phyloP scores from a whole-genome alignment of 2,888 invertebrate genomes.

The Hyppa rectilinea region DNA sequence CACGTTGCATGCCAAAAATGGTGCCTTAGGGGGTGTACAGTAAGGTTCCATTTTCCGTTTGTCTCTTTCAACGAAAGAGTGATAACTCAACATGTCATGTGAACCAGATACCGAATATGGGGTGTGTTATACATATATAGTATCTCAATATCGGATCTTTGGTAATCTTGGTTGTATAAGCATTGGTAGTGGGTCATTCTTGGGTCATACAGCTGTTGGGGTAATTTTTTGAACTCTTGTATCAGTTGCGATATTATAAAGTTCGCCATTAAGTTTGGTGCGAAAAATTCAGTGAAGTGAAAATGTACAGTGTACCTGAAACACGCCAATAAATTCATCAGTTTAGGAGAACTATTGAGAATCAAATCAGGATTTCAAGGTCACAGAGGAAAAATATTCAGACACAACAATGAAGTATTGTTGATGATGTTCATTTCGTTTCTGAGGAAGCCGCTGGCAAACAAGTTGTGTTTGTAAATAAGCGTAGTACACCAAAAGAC shows the following conservation, averaged over 20 bases:
- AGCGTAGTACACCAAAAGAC: conserved; percentile 36
- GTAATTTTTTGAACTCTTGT: neutral
- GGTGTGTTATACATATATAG: neutral
- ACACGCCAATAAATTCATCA: neutral
- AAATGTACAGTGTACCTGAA: conserved; percentile 19
- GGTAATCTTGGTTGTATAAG: neutral
- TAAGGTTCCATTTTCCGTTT: neutral
- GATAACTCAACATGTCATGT: neutral
- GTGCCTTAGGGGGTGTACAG: neutral
- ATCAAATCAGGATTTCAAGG: conserved; percentile 19
- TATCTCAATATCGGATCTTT: neutral
- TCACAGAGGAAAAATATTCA: neutral
- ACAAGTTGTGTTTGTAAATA: conserved; percentile 19
- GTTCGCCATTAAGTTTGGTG: neutral
- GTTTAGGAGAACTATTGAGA: neutral
- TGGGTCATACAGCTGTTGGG: conserved; percentile 27
- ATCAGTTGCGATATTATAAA: neutral
- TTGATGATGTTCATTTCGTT: neutral
- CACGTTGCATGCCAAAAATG: neutral
- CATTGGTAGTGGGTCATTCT: neutral
- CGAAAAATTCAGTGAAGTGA: neutral
- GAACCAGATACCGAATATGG: neutral
- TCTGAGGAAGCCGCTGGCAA: conserved; percentile 5
- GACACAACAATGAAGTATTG: neutral
- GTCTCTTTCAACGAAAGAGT: neutral